Evolutionary conservation across 2,797 vertebrate genomes (phyloP), one percentile per base, ranked within the genome.

Genomic region (Muscicapa striata): DNA sequence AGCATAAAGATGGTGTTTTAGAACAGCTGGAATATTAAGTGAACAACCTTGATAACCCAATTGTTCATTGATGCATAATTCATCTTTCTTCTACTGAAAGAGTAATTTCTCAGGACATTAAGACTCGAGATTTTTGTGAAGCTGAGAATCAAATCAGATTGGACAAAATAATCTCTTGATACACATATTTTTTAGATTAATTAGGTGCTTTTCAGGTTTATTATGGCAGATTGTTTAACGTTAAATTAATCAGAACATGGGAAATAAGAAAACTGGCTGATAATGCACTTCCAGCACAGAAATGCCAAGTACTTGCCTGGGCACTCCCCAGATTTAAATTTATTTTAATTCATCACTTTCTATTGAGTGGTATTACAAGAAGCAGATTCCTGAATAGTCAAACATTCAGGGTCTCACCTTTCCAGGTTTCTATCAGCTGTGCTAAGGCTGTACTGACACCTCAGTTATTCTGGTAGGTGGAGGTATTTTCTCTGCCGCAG

Each of bases 1-100:
- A 88, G 64, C 1, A 10, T 79, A 87, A 74, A 74, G 70, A 41
- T 54, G 87, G 73, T 94, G 84, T 77, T 93, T 84, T 8, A 67
- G 89, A 96, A 96, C 95, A 97, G 94, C 89, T 96, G 95, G 95
- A 95, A 84, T 48, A 22, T 72, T 32, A 84, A 84, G 41, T 54
- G 80, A 96, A 94, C 70, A 84, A 94, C 83, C 89, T 89, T 93
- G 84, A 91, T 94, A 97, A 97, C 94, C 95, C 80, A 94, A 48
- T 92, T 96, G 93, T 94, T 96, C 93, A 61, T 61, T 82, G 93
- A 61, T 0, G 54, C 91, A 82, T 88, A 95, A 93, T 91, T 94
- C 38, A 82, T 89, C 78, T 91, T 4, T 10, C 73, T 89, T 93
- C 84, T 89, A 72, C 64, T 87, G 69, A 94, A 93, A 77, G 81